Percentiles rank a stretch among this genome's conserved stretches.
Evolutionary conservation across 2,797 vertebrate genomes (phyloP).

Genomic region (Pseudochirops cupreus): DNA sequence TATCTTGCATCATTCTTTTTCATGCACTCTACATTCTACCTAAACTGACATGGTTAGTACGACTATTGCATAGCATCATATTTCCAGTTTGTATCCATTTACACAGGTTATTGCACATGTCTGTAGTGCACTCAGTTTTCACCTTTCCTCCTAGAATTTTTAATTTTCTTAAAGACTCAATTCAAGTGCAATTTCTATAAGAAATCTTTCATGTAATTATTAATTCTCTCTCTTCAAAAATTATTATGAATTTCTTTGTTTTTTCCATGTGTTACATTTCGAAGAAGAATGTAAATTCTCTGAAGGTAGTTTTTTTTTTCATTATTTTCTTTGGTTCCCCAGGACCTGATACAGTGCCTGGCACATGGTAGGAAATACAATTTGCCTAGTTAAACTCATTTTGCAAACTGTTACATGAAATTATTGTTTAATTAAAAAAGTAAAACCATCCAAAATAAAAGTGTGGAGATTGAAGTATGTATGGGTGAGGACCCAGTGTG

Average conservation of each 20-base stretch:
- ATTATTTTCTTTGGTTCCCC: no score
- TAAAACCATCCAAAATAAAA: no score
- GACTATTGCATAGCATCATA: background rate
- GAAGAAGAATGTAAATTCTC: background rate
- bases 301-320: background rate
- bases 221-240: background rate
- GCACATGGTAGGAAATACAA: background rate
- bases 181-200: background rate
- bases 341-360: background rate
- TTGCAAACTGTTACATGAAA: no score
- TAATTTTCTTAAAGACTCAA: background rate
- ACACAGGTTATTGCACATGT: background rate
- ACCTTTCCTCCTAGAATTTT: background rate
- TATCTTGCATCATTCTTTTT: background rate
- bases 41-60: background rate
- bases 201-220: background rate
- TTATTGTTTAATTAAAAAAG: no score
- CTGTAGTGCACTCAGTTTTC: background rate
- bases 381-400: background rate
- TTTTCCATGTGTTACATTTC: background rate
- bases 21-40: background rate
- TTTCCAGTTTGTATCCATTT: background rate
- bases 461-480: no score
- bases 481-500: no score
- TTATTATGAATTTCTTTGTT: background rate